A percentile compares a stretch with the other conserved stretches of the same genome.
Conservation (phyloP, 2,888 invertebrate species). For the Baccha elongata region DNA sequence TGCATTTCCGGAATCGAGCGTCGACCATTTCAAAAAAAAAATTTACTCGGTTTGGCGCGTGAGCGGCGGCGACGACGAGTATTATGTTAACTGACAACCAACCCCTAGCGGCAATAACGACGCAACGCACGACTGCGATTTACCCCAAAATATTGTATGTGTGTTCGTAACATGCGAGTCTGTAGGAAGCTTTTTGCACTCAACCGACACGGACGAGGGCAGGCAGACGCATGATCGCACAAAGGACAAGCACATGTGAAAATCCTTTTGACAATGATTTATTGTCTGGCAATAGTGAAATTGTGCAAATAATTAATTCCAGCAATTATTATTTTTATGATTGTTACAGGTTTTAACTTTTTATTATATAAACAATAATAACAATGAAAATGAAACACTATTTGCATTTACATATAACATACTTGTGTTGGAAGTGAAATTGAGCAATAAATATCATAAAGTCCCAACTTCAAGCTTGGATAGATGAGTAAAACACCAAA, state of each 20-base stretch:
- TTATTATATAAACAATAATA: slow-evolving; percentile 8
- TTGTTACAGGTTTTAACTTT: slow-evolving; percentile 61
- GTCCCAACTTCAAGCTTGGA: background rate
- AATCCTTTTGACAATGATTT: slow-evolving; percentile 72
- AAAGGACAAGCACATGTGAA: slow-evolving; percentile 33
- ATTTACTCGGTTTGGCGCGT: slow-evolving; percentile 10
- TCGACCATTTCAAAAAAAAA: slow-evolving; percentile 53
- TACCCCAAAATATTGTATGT: slow-evolving; percentile 2
- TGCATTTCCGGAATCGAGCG: slow-evolving; percentile 41
- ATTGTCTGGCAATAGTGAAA: slow-evolving; percentile 72
- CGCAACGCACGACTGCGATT: slow-evolving; percentile 24
- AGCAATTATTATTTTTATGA: slow-evolving; percentile 76
- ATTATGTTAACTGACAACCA: slow-evolving; percentile 27
- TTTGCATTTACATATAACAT: no score
- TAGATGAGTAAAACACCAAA: no score
- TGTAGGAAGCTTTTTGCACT: background rate
- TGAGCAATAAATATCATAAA: slow-evolving; percentile 67
- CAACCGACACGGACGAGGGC: background rate
- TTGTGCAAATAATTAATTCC: slow-evolving; percentile 78
- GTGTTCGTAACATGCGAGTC: background rate
- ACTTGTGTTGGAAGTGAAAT: slow-evolving; percentile 45
- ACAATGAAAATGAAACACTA: background rate
- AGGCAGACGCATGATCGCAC: slow-evolving; percentile 47
- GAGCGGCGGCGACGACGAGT: background rate
- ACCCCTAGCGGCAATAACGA: background rate